phyloP scores from a whole-genome alignment of 1,140 invertebrate genomes.

The Zaprionus kolodkinae region DNA sequence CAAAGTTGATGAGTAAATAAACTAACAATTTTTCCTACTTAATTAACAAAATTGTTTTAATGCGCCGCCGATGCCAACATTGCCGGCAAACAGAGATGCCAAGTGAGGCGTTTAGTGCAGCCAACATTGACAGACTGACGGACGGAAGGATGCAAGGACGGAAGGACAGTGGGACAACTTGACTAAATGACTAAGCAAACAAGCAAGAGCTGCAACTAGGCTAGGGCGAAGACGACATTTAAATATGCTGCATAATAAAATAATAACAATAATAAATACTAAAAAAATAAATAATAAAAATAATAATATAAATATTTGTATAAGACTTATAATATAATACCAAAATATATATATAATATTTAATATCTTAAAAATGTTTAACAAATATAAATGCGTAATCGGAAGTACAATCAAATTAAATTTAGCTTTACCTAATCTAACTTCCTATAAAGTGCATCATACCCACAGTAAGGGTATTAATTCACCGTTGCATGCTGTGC shows the following conservation, averaged over 20 bases:
- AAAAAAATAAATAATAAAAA: too few relatives aligned
- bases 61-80: conserved; percentile 44
- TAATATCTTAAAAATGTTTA: too few relatives aligned
- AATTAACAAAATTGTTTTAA: conserved; percentile 83
- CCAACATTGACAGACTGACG: conserved; percentile 65
- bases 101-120: conserved; percentile 64
- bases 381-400: too few relatives aligned
- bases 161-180: conserved; percentile 29
- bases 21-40: conserved; percentile 83
- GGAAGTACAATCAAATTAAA: too few relatives aligned
- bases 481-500: background rate
- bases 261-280: too few relatives aligned
- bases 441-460: too few relatives aligned
- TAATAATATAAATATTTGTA: too few relatives aligned
- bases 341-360: too few relatives aligned
- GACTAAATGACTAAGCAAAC: conserved; percentile 76
- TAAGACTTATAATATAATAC: too few relatives aligned
- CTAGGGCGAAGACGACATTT: background rate
- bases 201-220: background rate
- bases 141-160: conserved; percentile 35
- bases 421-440: too few relatives aligned
- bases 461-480: background rate
- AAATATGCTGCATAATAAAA: background rate
- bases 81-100: conserved; percentile 36
- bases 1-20: conserved; percentile 81